Conservation (phyloP, 64 coral and sea anemone species). For the Dendronephthya gigantea region DNA sequence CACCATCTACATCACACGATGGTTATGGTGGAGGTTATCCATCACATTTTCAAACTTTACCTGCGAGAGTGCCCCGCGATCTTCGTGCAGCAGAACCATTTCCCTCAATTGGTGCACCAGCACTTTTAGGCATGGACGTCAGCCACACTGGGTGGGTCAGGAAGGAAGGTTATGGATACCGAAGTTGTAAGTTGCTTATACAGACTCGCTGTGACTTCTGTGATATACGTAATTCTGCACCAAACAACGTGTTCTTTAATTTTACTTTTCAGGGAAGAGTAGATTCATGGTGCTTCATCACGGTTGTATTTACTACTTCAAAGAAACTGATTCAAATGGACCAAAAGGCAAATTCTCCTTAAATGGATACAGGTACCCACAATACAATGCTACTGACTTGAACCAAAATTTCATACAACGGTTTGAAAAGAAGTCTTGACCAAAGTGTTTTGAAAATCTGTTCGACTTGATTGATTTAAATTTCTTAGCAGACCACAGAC, state of each 20-base stretch:
- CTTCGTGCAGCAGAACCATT: neutral
- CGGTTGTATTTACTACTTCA: conserved; percentile 1
- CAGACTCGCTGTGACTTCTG: no score
- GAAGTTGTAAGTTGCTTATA: neutral
- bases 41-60: neutral
- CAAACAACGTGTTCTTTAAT: no score
- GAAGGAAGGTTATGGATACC: neutral
- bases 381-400: neutral
- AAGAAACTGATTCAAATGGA: neutral
- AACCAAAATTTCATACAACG: neutral
- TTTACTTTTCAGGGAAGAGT: neutral
- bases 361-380: neutral
- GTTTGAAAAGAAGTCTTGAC: no score
- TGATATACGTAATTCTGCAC: no score
- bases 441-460: no score
- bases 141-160: neutral
- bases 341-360: conserved; percentile 9
- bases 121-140: neutral
- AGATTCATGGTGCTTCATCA: conserved; percentile 20
- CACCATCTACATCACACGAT: neutral
- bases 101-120: neutral
- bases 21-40: neutral
- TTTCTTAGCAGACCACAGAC: no score
- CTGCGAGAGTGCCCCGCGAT: neutral
- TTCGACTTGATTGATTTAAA: no score